Base-by-base conservation (phyloP, 2,113 vertebrate species). In the Cynopterus brachyotis region DNA sequence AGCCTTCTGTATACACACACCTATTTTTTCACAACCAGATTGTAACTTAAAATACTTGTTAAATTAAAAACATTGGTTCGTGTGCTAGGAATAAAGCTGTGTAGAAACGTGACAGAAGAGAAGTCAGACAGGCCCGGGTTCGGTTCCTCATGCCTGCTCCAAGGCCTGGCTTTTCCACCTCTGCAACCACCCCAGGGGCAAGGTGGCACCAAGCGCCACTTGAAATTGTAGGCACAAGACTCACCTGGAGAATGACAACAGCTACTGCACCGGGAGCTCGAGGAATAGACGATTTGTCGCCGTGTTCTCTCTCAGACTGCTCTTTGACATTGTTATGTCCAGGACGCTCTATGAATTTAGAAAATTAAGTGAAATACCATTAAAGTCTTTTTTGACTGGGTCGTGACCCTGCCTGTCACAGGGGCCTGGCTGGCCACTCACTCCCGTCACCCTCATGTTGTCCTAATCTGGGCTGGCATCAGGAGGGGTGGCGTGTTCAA, bases 361-460 rank as follows among this genome's bases (percentile, higher is more conserved):
- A 76, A 92, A 55, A 59, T 60, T 17, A 53, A n/a, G 67, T 42
- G 30, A 84, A 85, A 86, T 57, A 24, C 50, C 47, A 42, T 64
- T 24, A 17, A 42, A 67, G 4, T n/a, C 45, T 17, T 70, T 67
- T 81, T 57, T 47, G 59, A 40, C 47, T 79, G 28, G 26, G 20
- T 17, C 37, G 19, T 32, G 60, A 6, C 3, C 26, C 20, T 62
- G 37, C 28, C 32, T 78, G 42, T 59, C 53, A 57, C 1, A 3
- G 70, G 57, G 60, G 35, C 69, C 30, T 94, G 78, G 42, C 40
- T 0, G 1, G 11, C 69, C 2, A 3, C 35, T 45, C 37, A 7
- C 45, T 50, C 37, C 5, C 3, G 3, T 2, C 2, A 1, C 11
- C 22, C 8, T 53, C 37, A 28, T 9, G 57, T 42, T 0, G 16